Percentiles rank a stretch among this genome's conserved stretches.
phyloP scores from a whole-genome alignment of 2,113 vertebrate genomes.

The Peromyscus polionotus region DNA sequence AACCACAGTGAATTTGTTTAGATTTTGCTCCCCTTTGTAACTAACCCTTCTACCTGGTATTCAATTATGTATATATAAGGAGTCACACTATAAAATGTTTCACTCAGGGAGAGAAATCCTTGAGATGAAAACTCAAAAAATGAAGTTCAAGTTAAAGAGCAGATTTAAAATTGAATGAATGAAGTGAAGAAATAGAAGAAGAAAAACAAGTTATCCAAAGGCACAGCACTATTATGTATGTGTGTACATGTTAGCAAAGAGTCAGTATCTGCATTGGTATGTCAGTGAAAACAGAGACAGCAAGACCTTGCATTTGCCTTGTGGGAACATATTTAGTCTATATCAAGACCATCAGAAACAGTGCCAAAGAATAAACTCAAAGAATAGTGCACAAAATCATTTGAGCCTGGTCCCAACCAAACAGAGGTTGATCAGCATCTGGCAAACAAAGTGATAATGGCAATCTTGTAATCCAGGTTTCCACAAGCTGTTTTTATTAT shows the following conservation, averaged over 20 bases:
- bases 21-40: neutral
- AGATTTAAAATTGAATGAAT: neutral
- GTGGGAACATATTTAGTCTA: neutral
- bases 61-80: neutral
- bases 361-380: neutral
- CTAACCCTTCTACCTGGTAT: neutral
- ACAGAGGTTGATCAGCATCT: neutral
- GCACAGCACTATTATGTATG: neutral
- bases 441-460: neutral
- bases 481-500: too few species aligned
- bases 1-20: neutral
- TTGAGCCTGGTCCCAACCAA: neutral
- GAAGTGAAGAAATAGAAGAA: neutral
- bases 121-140: neutral
- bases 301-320: neutral
- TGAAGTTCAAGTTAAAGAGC: neutral
- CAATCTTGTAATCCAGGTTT: neutral
- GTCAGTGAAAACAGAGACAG: neutral
- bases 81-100: neutral
- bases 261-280: neutral
- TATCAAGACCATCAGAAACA: neutral
- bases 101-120: slow-evolving; percentile 20
- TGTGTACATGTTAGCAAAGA: neutral
- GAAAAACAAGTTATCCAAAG: neutral
- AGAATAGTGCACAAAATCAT: neutral